Evolutionary conservation across 2,797 vertebrate genomes (phyloP).

Genomic region (Alauda arvensis): DNA sequence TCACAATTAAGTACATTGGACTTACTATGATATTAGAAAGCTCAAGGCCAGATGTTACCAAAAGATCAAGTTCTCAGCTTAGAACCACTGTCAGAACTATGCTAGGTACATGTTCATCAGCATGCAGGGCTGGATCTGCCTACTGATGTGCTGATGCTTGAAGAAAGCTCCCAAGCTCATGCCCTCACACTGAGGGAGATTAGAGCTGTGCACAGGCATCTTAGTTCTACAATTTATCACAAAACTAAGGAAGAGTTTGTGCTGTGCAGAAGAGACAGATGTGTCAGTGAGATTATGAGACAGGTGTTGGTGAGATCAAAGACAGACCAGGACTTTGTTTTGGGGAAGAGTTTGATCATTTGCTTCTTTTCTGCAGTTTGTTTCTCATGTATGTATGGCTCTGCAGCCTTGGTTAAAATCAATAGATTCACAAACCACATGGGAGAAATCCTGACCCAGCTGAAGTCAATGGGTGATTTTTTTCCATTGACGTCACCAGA

Average conservation of each 20-base stretch:
- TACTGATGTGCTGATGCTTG: not conserved
- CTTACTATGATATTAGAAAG: not conserved
- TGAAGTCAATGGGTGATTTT: constrained; percentile 54
- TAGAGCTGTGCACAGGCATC: not conserved
- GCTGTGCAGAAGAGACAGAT: not conserved
- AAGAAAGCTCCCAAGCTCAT: not conserved
- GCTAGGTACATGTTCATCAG: not conserved
- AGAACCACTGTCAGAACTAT: not conserved
- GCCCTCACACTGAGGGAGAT: not conserved
- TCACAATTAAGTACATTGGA: not conserved
- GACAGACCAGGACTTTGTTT: not conserved
- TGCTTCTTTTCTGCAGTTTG: not conserved
- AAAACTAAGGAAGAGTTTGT: not conserved
- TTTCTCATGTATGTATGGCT: constrained; percentile 2
- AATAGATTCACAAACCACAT: constrained; percentile 42
- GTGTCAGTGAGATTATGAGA: not conserved
- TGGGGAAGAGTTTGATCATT: not conserved
- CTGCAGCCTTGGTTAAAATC: constrained; percentile 23
- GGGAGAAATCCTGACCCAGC: constrained; percentile 56
- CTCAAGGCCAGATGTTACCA: not conserved
- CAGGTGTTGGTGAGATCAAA: not conserved
- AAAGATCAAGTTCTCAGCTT: not conserved
- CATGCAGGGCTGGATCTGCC: not conserved
- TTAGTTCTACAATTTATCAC: not conserved
- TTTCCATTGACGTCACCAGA: constrained; percentile 64